Conservation (phyloP, 2,797 vertebrate genomes). For the Pangasius mekongensis region DNA sequence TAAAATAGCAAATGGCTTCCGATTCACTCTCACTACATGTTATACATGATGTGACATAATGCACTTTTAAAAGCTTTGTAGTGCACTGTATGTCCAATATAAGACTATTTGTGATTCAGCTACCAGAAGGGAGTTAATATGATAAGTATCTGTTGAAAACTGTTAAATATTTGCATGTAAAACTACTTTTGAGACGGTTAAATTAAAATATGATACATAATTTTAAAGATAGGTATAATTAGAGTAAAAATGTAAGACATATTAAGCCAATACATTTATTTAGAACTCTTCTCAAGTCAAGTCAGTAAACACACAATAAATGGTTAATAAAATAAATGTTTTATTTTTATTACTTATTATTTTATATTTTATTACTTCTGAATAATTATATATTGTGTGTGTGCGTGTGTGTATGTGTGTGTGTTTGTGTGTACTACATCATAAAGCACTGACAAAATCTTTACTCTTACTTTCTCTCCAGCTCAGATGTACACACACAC, state of each 20-base stretch:
- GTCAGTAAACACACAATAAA: neutral
- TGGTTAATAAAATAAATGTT: neutral
- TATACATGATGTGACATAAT: neutral
- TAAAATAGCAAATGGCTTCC: neutral
- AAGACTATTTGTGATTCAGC: neutral
- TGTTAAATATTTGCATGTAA: neutral
- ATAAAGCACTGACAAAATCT: conserved; percentile 43
- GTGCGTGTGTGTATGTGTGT: neutral
- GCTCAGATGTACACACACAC: conserved; percentile 15
- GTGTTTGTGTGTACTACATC: neutral
- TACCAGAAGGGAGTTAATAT: neutral
- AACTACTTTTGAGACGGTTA: too few species aligned
- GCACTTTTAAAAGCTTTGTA: neutral
- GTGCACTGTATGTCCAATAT: neutral
- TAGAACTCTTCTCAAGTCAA: neutral
- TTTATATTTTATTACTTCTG: neutral
- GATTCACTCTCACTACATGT: neutral
- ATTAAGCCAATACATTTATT: neutral
- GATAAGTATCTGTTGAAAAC: neutral
- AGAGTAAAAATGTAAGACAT: neutral
- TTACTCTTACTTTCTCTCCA: conserved; percentile 11
- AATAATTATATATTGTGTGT: neutral
- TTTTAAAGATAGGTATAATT: neutral
- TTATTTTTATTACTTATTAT: neutral
- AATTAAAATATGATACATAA: too few species aligned